Evolutionary conservation across 2,113 vertebrate genomes (phyloP).

Genomic region (Bufo gargarizans): DNA sequence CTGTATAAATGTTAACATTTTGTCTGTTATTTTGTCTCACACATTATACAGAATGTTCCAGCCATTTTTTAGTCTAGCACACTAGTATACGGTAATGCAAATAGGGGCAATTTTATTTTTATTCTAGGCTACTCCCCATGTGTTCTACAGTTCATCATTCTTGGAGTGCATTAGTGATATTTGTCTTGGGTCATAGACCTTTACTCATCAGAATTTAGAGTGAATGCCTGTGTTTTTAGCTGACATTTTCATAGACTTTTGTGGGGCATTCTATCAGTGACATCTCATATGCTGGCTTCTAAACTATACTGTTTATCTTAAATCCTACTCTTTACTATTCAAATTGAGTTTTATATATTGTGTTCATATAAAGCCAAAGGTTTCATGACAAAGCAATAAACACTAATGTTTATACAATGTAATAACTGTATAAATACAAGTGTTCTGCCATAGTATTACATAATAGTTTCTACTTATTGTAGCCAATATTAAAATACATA

Average conservation of each 20-base stretch:
- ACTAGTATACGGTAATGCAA: not conserved
- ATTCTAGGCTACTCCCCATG: not conserved
- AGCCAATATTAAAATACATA: not conserved
- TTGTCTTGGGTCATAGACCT: not conserved
- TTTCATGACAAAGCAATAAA: not conserved
- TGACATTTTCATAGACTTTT: not conserved
- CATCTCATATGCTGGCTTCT: not conserved
- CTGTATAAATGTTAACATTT: not conserved
- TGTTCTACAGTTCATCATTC: not conserved
- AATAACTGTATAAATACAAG: no score
- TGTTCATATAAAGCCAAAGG: slow-evolving; percentile 26
- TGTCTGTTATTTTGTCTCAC: not conserved
- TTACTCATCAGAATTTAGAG: slow-evolving; percentile 26
- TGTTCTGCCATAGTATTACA: not conserved
- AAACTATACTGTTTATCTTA: not conserved
- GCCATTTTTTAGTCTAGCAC: not conserved
- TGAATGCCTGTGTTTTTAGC: not conserved
- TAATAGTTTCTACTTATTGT: not conserved
- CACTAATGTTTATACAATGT: not conserved
- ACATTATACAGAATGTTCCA: not conserved
- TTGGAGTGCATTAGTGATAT: slow-evolving; percentile 10
- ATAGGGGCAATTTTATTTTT: no score
- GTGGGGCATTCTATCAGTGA: not conserved
- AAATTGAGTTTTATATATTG: slow-evolving; percentile 27
- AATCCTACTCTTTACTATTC: not conserved